Conservation (phyloP, 1,140 invertebrate species). For the Ectropis grisescens region DNA sequence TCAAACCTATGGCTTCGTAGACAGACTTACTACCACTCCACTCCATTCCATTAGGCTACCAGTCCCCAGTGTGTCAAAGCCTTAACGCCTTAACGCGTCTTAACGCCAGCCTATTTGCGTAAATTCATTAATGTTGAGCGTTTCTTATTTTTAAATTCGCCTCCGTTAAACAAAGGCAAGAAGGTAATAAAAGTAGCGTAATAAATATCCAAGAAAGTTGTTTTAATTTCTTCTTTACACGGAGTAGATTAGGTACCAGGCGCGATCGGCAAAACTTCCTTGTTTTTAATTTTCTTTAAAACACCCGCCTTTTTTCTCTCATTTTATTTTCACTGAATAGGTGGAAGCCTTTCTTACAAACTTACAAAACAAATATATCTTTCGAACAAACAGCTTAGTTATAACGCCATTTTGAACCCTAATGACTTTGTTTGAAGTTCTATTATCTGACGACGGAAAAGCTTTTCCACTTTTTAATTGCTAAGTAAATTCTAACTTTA, state of each 20-base stretch:
- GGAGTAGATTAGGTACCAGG: constrained; percentile 51
- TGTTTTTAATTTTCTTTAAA: constrained; percentile 68
- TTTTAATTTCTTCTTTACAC: constrained; percentile 67
- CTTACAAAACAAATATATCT: constrained; percentile 52
- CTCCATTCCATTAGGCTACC: too few species aligned
- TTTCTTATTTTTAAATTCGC: too few species aligned
- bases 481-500: constrained; percentile 43
- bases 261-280: constrained; percentile 59
- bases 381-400: constrained; percentile 30
- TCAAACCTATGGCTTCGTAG: too few species aligned
- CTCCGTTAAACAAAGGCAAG: neutral
- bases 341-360: constrained; percentile 54
- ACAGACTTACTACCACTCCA: too few species aligned
- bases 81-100: too few species aligned
- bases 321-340: constrained; percentile 59
- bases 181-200: constrained; percentile 57
- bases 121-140: too few species aligned
- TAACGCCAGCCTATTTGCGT: too few species aligned
- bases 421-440: constrained; percentile 24
- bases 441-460: constrained; percentile 23
- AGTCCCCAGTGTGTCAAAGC: too few species aligned
- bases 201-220: constrained; percentile 67
- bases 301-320: constrained; percentile 54
- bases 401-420: constrained; percentile 34
- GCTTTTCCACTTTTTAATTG: constrained; percentile 59